Evolutionary conservation across 2,113 vertebrate genomes (phyloP).

Genomic region (Trichechus manatus): DNA sequence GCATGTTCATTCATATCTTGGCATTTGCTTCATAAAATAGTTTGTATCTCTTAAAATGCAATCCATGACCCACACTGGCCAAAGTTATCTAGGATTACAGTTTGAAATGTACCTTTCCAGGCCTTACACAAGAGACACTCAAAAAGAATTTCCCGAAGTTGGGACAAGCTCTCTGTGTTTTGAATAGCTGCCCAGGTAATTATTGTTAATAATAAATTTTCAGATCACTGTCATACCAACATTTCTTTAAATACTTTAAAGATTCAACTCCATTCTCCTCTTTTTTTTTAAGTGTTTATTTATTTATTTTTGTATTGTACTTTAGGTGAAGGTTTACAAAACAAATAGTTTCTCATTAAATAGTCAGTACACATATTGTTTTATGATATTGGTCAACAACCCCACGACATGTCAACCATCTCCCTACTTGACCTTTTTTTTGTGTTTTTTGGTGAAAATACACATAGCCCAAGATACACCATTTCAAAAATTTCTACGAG

Average conservation of each 20-base stretch:
- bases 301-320: too few relatives aligned
- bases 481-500: too few relatives aligned
- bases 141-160: neutral
- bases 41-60: neutral
- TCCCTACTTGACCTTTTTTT: too few relatives aligned
- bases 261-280: neutral
- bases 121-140: neutral
- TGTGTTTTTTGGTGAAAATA: too few relatives aligned
- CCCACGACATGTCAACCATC: too few relatives aligned
- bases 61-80: neutral
- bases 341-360: too few relatives aligned
- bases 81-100: neutral
- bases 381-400: too few relatives aligned
- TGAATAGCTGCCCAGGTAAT: neutral
- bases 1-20: neutral
- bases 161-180: neutral
- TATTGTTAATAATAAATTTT: neutral
- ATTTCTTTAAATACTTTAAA: neutral
- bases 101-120: neutral
- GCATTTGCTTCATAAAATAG: neutral
- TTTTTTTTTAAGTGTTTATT: too few relatives aligned
- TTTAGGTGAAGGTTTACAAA: too few relatives aligned
- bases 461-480: too few relatives aligned
- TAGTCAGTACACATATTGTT: too few relatives aligned
- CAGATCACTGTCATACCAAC: neutral